These are phyloP conservation scores for Coluber constrictor DNA, from an alignment of 2,797 vertebrate genomes.

Conservation along the genomic window DNA sequence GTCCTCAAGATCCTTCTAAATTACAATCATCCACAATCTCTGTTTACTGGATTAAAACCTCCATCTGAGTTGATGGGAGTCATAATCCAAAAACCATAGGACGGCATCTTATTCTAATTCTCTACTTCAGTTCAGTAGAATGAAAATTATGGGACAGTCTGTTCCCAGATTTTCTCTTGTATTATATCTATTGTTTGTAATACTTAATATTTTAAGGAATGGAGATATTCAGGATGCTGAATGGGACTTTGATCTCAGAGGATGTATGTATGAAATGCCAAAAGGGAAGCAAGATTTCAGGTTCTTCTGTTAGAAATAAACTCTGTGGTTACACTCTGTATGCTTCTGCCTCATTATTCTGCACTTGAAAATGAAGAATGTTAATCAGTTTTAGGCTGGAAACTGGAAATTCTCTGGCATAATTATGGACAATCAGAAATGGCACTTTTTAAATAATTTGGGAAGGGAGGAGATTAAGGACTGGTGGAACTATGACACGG, in stretches of 20 bases:
- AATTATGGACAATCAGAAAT: not conserved
- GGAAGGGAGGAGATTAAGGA: not conserved
- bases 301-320: slow-evolving; percentile 30
- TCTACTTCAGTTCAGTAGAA: not conserved
- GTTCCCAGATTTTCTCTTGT: not conserved
- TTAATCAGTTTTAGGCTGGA: not conserved
- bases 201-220: not conserved
- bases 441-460: not conserved
- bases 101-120: not conserved
- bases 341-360: slow-evolving; percentile 13
- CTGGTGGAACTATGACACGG: not conserved
- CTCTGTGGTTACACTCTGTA: not conserved
- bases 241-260: not conserved
- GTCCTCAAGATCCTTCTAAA: not conserved
- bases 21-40: not conserved
- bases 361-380: not conserved
- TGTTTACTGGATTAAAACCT: not conserved
- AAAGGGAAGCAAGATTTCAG: slow-evolving; percentile 18
- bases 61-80: not conserved
- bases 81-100: not conserved
- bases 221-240: not conserved
- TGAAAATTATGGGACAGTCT: not conserved
- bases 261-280: not conserved
- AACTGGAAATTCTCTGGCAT: not conserved
- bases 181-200: slow-evolving; percentile 27